phyloP scores from a whole-genome alignment of 2,888 invertebrate species.

The Metellina segmentata region DNA sequence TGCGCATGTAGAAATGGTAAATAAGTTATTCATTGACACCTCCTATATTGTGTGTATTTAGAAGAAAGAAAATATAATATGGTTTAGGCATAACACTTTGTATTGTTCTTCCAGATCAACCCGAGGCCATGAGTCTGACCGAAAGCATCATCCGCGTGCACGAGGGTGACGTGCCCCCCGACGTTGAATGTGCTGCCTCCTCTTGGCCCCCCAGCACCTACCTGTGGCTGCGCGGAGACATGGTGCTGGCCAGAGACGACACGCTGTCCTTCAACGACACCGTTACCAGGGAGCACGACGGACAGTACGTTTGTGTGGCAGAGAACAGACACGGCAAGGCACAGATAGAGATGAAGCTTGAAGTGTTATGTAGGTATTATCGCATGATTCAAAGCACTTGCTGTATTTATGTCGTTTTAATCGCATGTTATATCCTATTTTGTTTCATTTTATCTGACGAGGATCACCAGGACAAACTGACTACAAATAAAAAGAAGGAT shows the following conservation, averaged over 20 bases:
- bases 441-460: too few relatives aligned
- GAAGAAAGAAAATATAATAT: too few relatives aligned
- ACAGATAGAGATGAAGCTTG: conserved; percentile 86
- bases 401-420: background rate
- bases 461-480: too few relatives aligned
- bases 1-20: too few relatives aligned
- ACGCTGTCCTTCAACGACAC: conserved; percentile 85
- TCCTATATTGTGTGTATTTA: too few relatives aligned
- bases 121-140: conserved; percentile 90
- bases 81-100: too few relatives aligned
- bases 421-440: too few relatives aligned
- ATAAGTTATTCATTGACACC: too few relatives aligned
- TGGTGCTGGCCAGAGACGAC: conserved; percentile 81
- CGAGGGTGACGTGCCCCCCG: conserved; percentile 78
- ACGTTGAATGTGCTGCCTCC: conserved; percentile 78
- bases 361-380: conserved; percentile 90
- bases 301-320: conserved; percentile 87
- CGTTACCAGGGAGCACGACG: conserved; percentile 87
- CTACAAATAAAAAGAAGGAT: too few relatives aligned
- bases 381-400: background rate
- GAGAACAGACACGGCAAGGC: conserved; percentile 88
- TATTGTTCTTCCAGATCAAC: conserved; percentile 85
- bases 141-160: conserved; percentile 80
- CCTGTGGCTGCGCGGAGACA: conserved; percentile 86
- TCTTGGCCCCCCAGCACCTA: conserved; percentile 85